Conservation (phyloP, 2,113 vertebrate species). For the Cygnus atratus region DNA sequence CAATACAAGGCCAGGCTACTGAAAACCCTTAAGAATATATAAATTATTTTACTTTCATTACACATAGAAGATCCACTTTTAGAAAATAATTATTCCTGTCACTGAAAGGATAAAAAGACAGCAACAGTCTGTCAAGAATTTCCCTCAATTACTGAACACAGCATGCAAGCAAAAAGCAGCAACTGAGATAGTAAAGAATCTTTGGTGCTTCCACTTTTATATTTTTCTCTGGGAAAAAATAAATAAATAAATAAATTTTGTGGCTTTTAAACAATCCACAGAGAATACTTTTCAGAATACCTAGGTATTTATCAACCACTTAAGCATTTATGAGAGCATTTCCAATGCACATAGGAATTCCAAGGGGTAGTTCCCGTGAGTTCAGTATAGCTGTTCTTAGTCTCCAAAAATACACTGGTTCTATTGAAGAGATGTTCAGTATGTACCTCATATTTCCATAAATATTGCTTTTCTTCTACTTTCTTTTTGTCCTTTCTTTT, state of each 20-base stretch:
- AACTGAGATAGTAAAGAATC: not conserved
- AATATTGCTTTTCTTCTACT: slow-evolving; percentile 1
- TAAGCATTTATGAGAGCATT: slow-evolving; percentile 28
- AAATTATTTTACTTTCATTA: not conserved
- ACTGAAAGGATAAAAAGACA: not conserved
- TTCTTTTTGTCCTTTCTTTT: not conserved
- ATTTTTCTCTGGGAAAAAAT: not conserved
- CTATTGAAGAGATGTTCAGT: not conserved
- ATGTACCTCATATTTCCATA: slow-evolving; percentile 15
- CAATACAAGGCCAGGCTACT: not conserved
- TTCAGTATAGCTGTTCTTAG: not conserved
- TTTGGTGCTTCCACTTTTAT: not conserved
- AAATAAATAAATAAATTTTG: not conserved
- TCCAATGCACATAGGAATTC: slow-evolving; percentile 6
- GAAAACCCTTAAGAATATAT: not conserved
- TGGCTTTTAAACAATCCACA: not conserved
- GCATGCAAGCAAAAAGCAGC: not conserved
- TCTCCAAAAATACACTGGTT: slow-evolving; percentile 4
- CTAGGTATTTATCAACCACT: slow-evolving; percentile 26
- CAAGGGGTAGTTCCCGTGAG: slow-evolving; percentile 26
- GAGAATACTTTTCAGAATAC: not conserved
- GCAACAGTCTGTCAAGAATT: not conserved
- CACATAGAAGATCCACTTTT: not conserved
- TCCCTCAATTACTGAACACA: not conserved
- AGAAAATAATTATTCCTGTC: not conserved